These are phyloP conservation scores for Ochropleura plecta DNA, from an alignment of 2,888 invertebrate species.

Conservation along the genomic window DNA sequence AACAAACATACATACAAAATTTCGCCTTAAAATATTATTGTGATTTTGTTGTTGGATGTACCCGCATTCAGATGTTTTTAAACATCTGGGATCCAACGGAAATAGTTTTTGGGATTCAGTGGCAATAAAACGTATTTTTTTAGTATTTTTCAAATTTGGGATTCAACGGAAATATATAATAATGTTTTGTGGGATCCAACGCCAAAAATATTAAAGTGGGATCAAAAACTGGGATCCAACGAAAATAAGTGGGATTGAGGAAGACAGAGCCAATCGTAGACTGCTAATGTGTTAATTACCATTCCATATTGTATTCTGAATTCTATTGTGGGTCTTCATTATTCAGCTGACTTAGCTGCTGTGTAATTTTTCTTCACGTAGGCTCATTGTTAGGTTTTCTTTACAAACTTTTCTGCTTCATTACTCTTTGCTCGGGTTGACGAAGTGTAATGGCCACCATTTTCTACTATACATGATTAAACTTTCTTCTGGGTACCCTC, in stretches of 20 bases:
- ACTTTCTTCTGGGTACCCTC: constrained; percentile 37
- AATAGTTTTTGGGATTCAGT: too few species aligned
- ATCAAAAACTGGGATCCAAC: too few species aligned
- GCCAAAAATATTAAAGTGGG: too few species aligned
- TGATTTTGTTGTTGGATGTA: too few species aligned
- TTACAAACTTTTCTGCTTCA: constrained; percentile 45
- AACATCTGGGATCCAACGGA: too few species aligned
- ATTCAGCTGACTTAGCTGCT: constrained; percentile 47
- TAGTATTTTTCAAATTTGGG: too few species aligned
- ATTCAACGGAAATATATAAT: too few species aligned
- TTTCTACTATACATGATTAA: constrained; percentile 33
- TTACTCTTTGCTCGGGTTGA: constrained; percentile 39
- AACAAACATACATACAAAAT: too few species aligned
- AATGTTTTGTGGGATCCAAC: too few species aligned
- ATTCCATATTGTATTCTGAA: constrained; percentile 64
- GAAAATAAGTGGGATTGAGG: constrained; percentile 75
- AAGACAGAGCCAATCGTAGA: constrained; percentile 66
- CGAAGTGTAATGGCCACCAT: constrained; percentile 34
- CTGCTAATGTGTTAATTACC: constrained; percentile 71
- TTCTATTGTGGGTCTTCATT: constrained; percentile 57
- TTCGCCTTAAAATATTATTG: too few species aligned
- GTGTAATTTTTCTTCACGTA: constrained; percentile 59
- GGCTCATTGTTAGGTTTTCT: constrained; percentile 56
- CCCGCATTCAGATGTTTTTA: too few species aligned
- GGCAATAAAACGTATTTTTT: too few species aligned